Evolutionary conservation across 2,797 vertebrate genomes (phyloP).

Genomic region (Mico argentatus): DNA sequence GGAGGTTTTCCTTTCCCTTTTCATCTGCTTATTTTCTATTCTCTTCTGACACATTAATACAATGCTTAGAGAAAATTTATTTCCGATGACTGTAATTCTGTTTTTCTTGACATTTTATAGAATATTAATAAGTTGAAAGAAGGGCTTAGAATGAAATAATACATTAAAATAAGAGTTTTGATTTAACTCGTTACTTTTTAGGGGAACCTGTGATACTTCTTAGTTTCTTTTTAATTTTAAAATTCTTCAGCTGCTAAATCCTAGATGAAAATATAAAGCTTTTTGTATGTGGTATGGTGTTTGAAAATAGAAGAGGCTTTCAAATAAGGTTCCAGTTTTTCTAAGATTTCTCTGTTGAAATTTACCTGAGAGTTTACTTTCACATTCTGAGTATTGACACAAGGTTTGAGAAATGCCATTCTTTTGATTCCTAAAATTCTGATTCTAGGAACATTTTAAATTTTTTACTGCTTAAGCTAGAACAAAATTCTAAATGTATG

Average conservation of each 20-base stretch:
- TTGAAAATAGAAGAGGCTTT: constrained; percentile 49
- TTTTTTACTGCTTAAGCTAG: neutral
- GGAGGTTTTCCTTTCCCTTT: neutral
- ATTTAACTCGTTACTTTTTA: neutral
- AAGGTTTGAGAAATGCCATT: constrained; percentile 3
- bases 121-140: constrained; percentile 1
- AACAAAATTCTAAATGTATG: neutral
- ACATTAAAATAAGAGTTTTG: constrained; percentile 20
- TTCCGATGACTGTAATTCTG: neutral
- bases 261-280: neutral
- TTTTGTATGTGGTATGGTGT: neutral
- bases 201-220: neutral
- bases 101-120: neutral
- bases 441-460: neutral
- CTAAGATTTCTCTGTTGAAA: constrained; percentile 18
- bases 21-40: neutral
- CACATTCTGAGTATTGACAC: neutral
- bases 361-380: constrained; percentile 50
- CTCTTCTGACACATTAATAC: neutral
- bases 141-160: neutral
- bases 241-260: neutral
- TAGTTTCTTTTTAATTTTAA: constrained; percentile 48
- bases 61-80: neutral
- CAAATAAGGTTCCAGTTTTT: neutral
- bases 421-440: constrained; percentile 47